Evolutionary conservation across 2,888 invertebrate genomes (phyloP), one percentile per base, ranked within the genome.

Genomic region (Coelopa pilipes): DNA sequence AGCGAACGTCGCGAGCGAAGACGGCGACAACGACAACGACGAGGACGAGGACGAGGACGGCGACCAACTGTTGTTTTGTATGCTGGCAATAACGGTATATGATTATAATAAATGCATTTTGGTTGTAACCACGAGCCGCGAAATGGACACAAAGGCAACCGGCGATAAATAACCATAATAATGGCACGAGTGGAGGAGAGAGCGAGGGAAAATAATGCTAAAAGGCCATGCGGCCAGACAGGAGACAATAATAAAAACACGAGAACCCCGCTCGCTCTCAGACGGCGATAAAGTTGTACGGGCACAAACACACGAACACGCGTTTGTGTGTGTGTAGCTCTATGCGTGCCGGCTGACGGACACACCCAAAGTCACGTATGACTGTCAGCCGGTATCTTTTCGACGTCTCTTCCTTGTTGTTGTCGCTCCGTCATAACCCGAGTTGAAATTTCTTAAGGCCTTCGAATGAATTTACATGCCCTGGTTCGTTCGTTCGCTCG

Each of bases 41-140:
- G n/a, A n/a, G n/a, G n/a, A n/a, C 13, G n/a, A n/a, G 17, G 10
- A 47, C 11, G 47, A 24, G 1, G 19, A 5, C 65, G 13, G 3
- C 49, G 55, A 67, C 67, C 67, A 67, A 67, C 67, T 67, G 67
- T 67, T 66, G 66, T 66, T 66, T 19, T 24, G 17, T 34, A 10
- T 57, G 17, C 17, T 21, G 46, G 24, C 47, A 59, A 70, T 72
- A 73, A 74, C 76, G 74, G 75, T 63, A 62, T 62, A 34, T 45
- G 34, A 45, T 62, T 62, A 62, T 62, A 62, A 62, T 45, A 62
- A 62, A 62, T 62, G 62, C 45, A 62, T 45, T 62, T 13, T 59
- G 24, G 62, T 34, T 53, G 53, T n/a, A 49, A 49, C 10, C 49
- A 49, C 49, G 13, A 49, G 49, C 49, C 49, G 13, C 49, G 13